Evolutionary conservation across 35 echinoderm and acorn worm genomes (phyloP).

Genomic region (Stichopus chloronotus): DNA sequence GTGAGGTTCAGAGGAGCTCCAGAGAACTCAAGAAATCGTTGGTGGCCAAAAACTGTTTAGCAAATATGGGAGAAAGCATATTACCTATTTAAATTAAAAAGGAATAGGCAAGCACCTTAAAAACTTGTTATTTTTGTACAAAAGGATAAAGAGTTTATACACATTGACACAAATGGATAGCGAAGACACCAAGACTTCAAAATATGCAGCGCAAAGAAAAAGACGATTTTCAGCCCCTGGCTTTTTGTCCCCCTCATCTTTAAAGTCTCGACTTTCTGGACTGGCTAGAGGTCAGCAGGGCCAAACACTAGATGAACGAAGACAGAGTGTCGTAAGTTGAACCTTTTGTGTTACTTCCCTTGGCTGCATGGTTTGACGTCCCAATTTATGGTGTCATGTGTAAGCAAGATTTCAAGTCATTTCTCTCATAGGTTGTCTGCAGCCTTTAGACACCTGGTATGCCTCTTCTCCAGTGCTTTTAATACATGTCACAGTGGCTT

Average conservation of each 20-base stretch:
- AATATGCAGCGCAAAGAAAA: constrained; percentile 38
- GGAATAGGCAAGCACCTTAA: background rate
- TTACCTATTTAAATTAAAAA: background rate
- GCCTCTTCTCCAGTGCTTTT: too few relatives aligned
- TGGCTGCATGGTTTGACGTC: too few relatives aligned
- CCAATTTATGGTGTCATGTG: too few relatives aligned
- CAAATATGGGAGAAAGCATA: background rate
- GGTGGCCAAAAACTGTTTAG: constrained; percentile 32
- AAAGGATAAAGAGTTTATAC: background rate
- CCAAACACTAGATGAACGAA: constrained; percentile 35
- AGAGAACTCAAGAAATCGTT: background rate
- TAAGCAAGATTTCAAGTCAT: too few relatives aligned
- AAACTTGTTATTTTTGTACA: background rate
- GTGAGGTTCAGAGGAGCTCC: background rate
- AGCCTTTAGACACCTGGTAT: too few relatives aligned
- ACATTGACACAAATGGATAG: constrained; percentile 27
- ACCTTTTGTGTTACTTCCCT: background rate
- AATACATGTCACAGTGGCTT: too few relatives aligned
- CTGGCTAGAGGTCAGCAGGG: constrained; percentile 43
- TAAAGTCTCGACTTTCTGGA: constrained; percentile 44
- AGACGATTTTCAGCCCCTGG: constrained; percentile 44
- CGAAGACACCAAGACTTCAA: constrained; percentile 14
- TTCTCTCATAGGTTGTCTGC: too few relatives aligned
- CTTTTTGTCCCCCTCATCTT: constrained; percentile 35
- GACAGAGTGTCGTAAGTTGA: constrained; percentile 46